Base-by-base conservation (phyloP, 2,797 vertebrate species). In the Astyanax mexicanus region DNA sequence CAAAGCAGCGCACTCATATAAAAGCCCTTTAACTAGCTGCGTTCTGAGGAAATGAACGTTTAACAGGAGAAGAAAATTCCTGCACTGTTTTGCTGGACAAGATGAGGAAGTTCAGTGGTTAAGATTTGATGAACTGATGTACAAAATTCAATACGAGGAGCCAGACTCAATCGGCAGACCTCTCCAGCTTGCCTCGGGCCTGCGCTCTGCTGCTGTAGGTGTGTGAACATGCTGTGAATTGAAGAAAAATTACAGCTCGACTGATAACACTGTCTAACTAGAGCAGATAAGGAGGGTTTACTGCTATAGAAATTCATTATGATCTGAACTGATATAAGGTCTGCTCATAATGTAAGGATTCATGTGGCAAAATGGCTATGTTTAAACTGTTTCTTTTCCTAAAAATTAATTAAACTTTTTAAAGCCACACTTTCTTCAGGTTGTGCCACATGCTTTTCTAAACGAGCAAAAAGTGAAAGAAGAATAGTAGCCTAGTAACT, bases 91-190 rank as follows among this genome's bases (percentile, higher is more conserved):
- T 47, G 15, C 58, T n/a, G 15, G 19, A 38, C n/a, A 38, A 27
- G 25, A 5, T 52, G 6, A 45, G 27, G 40, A 47, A 11, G 12
- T 62, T n/a, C 8, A 40, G n/a, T 11, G 27, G 44, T 72, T 32
- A 72, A 25, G 58, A 62, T 62, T 47, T 47, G 13, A 60, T 49
- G 27, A 60, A 60, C 19, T 45, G 40, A 72, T 35, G 15, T 23
- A 38, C 25, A 51, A 47, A 57, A 40, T 40, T n/a, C 45, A 25
- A 23, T 55, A 19, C 15, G 11, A 29, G 37, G 11, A 35, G 9
- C 27, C 27, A 61, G 12, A 45, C 19, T 17, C 15, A 17, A 38
- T 60, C n/a, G 3, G 32, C 5, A 62, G 21, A 23, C 44, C 44
- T 12, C 27, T 27, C 2, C 12, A 1, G 19, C 35, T 64, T 12